These are phyloP conservation scores for Eciton burchellii DNA, from an alignment of 1,140 invertebrate genomes.

Conservation along the genomic window DNA sequence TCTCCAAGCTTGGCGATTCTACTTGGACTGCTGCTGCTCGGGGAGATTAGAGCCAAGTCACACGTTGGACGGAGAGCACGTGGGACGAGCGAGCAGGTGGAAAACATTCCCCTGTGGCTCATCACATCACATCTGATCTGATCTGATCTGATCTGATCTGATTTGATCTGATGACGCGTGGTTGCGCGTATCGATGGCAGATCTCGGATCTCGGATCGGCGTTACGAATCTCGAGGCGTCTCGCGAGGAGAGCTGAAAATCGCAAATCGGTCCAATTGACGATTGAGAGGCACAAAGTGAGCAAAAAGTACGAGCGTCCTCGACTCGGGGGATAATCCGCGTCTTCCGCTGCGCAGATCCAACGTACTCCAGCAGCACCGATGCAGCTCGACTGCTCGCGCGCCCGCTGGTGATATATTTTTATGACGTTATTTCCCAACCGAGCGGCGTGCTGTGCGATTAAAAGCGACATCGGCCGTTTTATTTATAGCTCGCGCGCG, in stretches of 20 bases:
- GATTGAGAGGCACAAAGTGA: background rate
- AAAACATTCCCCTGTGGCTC: background rate
- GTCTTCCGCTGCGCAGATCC: slow-evolving; percentile 10
- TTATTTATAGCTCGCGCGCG: slow-evolving; percentile 25
- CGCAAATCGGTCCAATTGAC: too few relatives aligned
- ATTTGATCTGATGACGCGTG: background rate
- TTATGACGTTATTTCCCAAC: slow-evolving; percentile 44
- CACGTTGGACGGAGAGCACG: background rate
- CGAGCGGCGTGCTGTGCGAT: background rate
- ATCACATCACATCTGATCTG: too few relatives aligned
- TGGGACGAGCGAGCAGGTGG: background rate
- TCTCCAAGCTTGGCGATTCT: slow-evolving; percentile 35
- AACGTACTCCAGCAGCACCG: too few relatives aligned
- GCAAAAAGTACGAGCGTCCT: slow-evolving; percentile 1
- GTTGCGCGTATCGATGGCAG: too few relatives aligned
- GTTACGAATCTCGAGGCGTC: too few relatives aligned
- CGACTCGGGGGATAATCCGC: background rate
- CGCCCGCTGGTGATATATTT: slow-evolving; percentile 34
- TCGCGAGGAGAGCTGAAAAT: too few relatives aligned
- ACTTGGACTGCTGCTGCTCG: background rate
- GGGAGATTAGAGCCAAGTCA: background rate
- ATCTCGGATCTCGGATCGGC: too few relatives aligned
- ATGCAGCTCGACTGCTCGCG: slow-evolving; percentile 21
- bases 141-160: background rate
- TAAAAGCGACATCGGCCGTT: slow-evolving; percentile 27